Evolutionary conservation across 1,140 invertebrate species (phyloP).

Genomic region (Aphelinus atriplicis): DNA sequence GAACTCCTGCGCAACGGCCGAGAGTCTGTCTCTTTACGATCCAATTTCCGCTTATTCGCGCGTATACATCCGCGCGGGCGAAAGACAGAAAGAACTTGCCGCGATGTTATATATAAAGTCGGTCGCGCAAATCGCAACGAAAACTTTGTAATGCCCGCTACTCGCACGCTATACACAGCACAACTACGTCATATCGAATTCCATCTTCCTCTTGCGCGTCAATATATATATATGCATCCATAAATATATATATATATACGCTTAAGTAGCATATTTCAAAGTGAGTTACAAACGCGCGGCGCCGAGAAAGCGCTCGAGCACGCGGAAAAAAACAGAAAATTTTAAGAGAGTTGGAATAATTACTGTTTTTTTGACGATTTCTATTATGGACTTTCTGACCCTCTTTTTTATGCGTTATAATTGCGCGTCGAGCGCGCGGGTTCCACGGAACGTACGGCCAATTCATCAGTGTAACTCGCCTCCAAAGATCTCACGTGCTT

Average conservation of each 20-base stretch:
- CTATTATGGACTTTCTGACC: neutral
- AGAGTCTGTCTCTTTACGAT: slow-evolving; percentile 23
- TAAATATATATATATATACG: neutral
- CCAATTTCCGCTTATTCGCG: slow-evolving; percentile 34
- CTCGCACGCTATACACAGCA: neutral
- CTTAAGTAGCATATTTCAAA: slow-evolving; percentile 35
- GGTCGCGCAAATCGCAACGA: slow-evolving; percentile 34
- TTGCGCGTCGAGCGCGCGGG: too few relatives aligned
- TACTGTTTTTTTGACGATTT: slow-evolving; percentile 7
- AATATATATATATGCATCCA: too few relatives aligned
- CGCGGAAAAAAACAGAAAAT: neutral
- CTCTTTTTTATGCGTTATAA: too few relatives aligned
- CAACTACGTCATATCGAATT: slow-evolving; percentile 34
- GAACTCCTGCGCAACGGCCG: too few relatives aligned
- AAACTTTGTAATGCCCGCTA: slow-evolving; percentile 32
- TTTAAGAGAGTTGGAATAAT: slow-evolving; percentile 23
- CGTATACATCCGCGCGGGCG: slow-evolving; percentile 13
- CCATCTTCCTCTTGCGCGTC: slow-evolving; percentile 10
- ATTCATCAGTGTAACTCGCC: too few relatives aligned
- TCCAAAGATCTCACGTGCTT: too few relatives aligned
- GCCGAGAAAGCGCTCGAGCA: neutral
- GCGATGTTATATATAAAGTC: slow-evolving; percentile 18
- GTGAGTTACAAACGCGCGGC: slow-evolving; percentile 22
- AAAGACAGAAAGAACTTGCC: neutral
- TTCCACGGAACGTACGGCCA: too few relatives aligned